Percentiles rank a stretch among this genome's conserved stretches.
Conservation (phyloP, 2,113 vertebrate species). For the Cnemophilus loriae region DNA sequence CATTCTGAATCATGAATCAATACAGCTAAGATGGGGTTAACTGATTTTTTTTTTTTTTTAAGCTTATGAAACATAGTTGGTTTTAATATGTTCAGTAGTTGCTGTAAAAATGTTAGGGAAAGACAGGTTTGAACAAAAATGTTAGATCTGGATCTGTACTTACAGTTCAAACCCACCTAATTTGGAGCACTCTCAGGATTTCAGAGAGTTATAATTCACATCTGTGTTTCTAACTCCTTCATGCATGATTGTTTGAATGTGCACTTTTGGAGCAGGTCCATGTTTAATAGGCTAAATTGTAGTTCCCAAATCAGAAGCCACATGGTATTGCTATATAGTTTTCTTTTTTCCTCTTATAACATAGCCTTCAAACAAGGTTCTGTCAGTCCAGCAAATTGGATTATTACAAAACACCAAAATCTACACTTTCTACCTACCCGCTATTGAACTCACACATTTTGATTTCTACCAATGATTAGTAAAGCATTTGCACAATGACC, state of each 20-base stretch:
- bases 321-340: not conserved
- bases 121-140: slow-evolving; percentile 9
- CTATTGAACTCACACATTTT: not conserved
- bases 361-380: not conserved
- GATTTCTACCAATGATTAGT: not conserved
- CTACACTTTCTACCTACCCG: not conserved
- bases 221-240: slow-evolving; percentile 44
- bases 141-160: slow-evolving; percentile 2
- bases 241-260: slow-evolving; percentile 24
- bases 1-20: not conserved
- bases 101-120: not conserved
- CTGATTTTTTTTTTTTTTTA: not conserved
- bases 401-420: not conserved
- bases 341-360: not conserved
- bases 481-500: not conserved
- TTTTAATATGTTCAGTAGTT: slow-evolving; percentile 2
- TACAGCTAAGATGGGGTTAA: not conserved
- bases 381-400: not conserved
- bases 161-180: not conserved
- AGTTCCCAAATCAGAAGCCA: slow-evolving; percentile 41
- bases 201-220: slow-evolving; percentile 34
- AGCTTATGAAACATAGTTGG: not conserved
- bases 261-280: slow-evolving; percentile 36
- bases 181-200: slow-evolving; percentile 27
- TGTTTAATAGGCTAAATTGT: slow-evolving; percentile 39